These are phyloP conservation scores for Peromyscus nudipes DNA, from an alignment of 2,797 vertebrate species.

Conservation along the genomic window DNA sequence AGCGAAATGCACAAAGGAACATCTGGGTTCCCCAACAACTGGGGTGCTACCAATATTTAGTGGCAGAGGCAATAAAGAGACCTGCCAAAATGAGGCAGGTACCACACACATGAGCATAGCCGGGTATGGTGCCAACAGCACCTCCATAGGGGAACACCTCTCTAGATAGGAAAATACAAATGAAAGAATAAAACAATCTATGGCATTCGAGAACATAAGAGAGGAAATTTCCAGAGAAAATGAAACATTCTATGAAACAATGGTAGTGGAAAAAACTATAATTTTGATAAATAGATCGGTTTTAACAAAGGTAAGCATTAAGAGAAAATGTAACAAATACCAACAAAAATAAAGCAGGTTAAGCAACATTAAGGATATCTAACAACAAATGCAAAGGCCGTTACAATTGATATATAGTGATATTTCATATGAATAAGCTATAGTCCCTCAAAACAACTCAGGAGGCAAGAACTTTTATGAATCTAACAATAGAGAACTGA, in stretches of 20 bases:
- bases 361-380: neutral
- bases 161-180: neutral
- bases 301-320: neutral
- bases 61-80: neutral
- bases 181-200: neutral
- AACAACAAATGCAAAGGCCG: neutral
- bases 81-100: neutral
- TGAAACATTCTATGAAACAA: neutral
- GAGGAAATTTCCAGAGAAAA: neutral
- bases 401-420: neutral
- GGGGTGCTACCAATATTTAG: neutral
- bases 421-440: slow-evolving; percentile 11
- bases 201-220: neutral
- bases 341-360: slow-evolving; percentile 24
- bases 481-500: slow-evolving; percentile 12
- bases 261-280: neutral
- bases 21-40: neutral
- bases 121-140: neutral
- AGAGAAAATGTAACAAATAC: neutral
- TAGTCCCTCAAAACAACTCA: neutral
- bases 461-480: neutral
- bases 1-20: rapidly evolving
- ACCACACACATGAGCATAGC: neutral
- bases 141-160: neutral
- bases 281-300: neutral